Conservation (phyloP, 2,888 invertebrate genomes). For the Rhodophaea formosa region DNA sequence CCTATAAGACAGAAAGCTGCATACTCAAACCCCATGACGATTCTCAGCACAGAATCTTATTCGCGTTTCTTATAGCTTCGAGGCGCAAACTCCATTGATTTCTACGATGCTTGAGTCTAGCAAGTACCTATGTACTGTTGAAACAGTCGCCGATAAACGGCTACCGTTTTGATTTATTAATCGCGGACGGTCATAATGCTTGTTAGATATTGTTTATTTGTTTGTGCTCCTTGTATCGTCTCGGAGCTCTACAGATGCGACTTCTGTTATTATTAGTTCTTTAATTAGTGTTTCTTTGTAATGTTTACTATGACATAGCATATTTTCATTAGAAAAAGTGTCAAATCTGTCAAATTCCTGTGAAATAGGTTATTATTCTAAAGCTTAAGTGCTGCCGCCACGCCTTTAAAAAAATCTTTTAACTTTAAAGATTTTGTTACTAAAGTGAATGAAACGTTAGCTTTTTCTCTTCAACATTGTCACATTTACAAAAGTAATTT, state of each 20-base stretch:
- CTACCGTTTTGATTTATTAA: conserved; percentile 21
- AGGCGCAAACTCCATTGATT: not conserved
- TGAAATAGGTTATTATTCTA: too few relatives aligned
- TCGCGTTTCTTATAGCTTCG: too few relatives aligned
- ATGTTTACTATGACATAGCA: too few relatives aligned
- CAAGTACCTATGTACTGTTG: conserved; percentile 26
- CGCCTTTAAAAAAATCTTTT: too few relatives aligned
- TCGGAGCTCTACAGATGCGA: not conserved
- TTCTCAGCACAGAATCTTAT: too few relatives aligned
- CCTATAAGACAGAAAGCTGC: too few relatives aligned
- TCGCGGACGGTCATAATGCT: not conserved
- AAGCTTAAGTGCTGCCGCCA: too few relatives aligned
- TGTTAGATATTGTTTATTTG: conserved; percentile 20
- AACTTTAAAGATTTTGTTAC: too few relatives aligned
- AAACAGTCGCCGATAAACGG: conserved; percentile 45
- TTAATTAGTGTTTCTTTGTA: too few relatives aligned
- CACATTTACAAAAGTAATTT: not conserved
- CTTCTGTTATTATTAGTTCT: not conserved
- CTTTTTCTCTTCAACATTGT: not conserved
- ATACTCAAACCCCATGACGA: too few relatives aligned
- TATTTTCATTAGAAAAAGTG: too few relatives aligned
- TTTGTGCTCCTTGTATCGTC: conserved; percentile 6
- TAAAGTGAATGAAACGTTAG: too few relatives aligned
- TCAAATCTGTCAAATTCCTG: not conserved
- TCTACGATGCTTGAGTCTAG: conserved; percentile 14